These are phyloP conservation scores for Mizuhopecten yessoensis DNA, from an alignment of 1,140 invertebrate species.

Conservation along the genomic window DNA sequence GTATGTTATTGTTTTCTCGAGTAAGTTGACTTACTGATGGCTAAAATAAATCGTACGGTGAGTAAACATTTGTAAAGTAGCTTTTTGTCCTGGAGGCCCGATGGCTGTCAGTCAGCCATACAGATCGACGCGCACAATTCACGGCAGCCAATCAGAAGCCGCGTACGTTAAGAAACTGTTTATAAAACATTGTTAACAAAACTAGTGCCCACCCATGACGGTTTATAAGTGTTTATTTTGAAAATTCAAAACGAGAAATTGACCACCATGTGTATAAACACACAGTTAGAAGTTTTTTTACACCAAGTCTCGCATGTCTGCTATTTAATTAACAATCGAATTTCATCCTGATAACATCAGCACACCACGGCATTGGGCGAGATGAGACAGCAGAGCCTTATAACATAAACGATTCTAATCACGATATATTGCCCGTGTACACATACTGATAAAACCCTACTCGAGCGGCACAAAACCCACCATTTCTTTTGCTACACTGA, in stretches of 20 bases:
- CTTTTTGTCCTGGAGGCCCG: slow-evolving; percentile 66
- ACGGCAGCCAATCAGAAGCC: slow-evolving; percentile 68
- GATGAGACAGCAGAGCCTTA: slow-evolving; percentile 5
- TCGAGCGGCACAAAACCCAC: neutral
- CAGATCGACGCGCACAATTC: slow-evolving; percentile 51
- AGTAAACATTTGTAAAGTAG: slow-evolving; percentile 69
- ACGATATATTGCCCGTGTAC: neutral
- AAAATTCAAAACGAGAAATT: slow-evolving; percentile 76
- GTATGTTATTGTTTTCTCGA: slow-evolving; percentile 74
- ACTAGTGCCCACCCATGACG: slow-evolving; percentile 75
- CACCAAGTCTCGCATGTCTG: slow-evolving; percentile 41
- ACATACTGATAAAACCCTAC: neutral
- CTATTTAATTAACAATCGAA: slow-evolving; percentile 46
- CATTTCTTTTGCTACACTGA: slow-evolving; percentile 23
- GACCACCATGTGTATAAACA: slow-evolving; percentile 80
- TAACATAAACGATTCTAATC: slow-evolving; percentile 15
- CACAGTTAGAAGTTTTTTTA: slow-evolving; percentile 66
- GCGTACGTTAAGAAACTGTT: slow-evolving; percentile 65
- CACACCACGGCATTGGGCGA: slow-evolving; percentile 2
- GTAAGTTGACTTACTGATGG: slow-evolving; percentile 72
- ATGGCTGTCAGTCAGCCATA: slow-evolving; percentile 60
- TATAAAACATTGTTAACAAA: slow-evolving; percentile 75
- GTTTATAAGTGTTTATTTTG: slow-evolving; percentile 73
- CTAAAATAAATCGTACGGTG: slow-evolving; percentile 74
- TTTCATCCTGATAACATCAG: slow-evolving; percentile 9